Base-by-base conservation (phyloP, 2,888 invertebrate species). In the Prosapia bicincta region DNA sequence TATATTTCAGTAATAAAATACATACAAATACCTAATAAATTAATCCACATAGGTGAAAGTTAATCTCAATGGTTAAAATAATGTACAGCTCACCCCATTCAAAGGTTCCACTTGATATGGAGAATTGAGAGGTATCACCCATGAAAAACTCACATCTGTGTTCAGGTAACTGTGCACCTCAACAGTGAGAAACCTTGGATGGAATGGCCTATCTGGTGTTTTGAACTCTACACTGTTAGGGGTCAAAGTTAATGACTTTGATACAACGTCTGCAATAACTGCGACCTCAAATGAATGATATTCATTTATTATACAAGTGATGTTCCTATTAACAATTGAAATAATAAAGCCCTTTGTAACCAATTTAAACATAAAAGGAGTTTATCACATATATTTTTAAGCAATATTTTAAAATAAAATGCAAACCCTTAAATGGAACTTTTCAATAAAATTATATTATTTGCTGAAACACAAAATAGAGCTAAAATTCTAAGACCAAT, bases 141-240 rank as follows among this genome's bases (percentile, higher is more conserved):
- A 87, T 70, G 85, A 82, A 83, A 88, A 89, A 3, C 84, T 80
- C 0, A 87, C 87, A 67, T 86, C 84, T 81, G 88, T 87, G 77
- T 88, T 86, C 0, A 89, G 86, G 23, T 86, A 85, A 82, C 90
- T 90, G 80, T 85, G 86, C 38, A 90, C 81, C 80, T 86, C 86
- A 0, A 88, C 73, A 20, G 77, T 72, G 7, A 74, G 30, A 26
- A 69, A 74, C 3, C 9, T 23, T 15, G 9, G 54, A 5, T 54
- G 28, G n/a, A 74, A 74, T 13, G 74, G 74, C 9, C 13, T 26
- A 20, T 69, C 69, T 3, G 65, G 24, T 3, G 69, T 25, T 25
- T 69, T 74, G 28, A 65, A 28, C 26, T 74, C 69, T 6, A 74
- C 65, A n/a, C n/a, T 23, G 1, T 81, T 80, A 1, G 79, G 80